Base-by-base conservation (phyloP, 2,888 invertebrate species). In the Sarcophaga caerulescens region DNA sequence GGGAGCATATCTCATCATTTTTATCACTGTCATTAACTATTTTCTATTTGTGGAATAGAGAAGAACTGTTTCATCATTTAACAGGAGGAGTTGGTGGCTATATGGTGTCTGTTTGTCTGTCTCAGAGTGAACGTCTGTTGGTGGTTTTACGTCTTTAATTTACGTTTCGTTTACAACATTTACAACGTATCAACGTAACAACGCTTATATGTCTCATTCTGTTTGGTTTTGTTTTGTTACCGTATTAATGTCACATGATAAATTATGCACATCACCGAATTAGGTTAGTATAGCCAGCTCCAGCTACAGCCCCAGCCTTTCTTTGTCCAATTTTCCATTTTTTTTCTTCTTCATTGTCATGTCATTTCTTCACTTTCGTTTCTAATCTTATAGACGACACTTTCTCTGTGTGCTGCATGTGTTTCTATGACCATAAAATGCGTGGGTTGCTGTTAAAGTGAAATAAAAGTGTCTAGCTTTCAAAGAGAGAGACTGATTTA, bases 221-320 rank as follows among this genome's bases (percentile, higher is more conserved):
- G 35, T 35, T 25, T 25, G 3, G 4, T 35, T 75, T 62, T 85
- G 65, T 84, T 71, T 62, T 85, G 65, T 84, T 71, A 77, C 68
- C 80, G 78, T 79, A 85, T 86, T 87, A 88, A 87, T 80, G 71
- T 85, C 85, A 73, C 85, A 86, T 87, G 85, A 86, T 88, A 87
- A 87, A 88, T 88, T 87, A 86, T 86, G 85, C 85, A 82, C 62
- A 85, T 84, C 78, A 82, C 75, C 75, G 75, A 82, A 81, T 79
- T 79, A 75, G 71, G 70, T 82, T 75, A 75, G 74, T 66, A 73
- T 8, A 35, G 35, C 35, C 35, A 35, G 35, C 35, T 8, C 0
- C 8, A 35, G 35, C 35, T 8, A 8, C 35, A 35, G 35, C 8
- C 35, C 1, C 35, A 35, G 35, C 8, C 57, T 21, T 68, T 80